phyloP scores from a whole-genome alignment of 2,113 vertebrate genomes.

The Ivindomyrus marchei region DNA sequence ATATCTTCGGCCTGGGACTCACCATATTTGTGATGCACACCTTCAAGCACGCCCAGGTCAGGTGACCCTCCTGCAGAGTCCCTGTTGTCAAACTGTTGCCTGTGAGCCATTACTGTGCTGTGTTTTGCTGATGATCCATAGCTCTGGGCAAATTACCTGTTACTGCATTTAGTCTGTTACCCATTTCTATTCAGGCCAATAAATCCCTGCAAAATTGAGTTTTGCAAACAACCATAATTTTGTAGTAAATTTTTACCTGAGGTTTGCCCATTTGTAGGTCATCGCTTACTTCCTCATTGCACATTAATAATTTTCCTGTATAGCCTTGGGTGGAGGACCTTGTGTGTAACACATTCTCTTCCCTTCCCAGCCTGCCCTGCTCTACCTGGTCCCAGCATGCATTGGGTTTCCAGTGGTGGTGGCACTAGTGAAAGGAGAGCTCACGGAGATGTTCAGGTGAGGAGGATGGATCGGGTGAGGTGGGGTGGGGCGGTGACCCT shows the following conservation, averaged over 20 bases:
- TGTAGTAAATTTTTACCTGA: not conserved
- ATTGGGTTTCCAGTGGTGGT: constrained; percentile 88
- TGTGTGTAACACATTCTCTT: not conserved
- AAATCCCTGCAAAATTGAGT: not conserved
- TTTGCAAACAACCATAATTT: too few relatives aligned
- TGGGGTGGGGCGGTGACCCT: not conserved
- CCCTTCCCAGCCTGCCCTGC: constrained; percentile 77
- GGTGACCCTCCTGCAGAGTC: constrained; percentile 11
- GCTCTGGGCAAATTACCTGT: not conserved
- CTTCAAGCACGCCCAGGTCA: constrained; percentile 96
- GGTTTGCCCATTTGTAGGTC: not conserved
- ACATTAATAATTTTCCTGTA: not conserved
- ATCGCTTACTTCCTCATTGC: not conserved
- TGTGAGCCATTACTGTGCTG: not conserved
- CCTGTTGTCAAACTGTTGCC: not conserved
- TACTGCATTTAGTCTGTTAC: not conserved
- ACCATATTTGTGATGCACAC: constrained; percentile 99
- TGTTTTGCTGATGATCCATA: not conserved
- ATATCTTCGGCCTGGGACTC: constrained; percentile 91
- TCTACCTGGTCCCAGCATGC: constrained; percentile 91
- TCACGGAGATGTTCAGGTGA: constrained; percentile 97
- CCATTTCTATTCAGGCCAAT: not conserved
- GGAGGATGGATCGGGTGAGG: not conserved
- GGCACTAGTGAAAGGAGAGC: constrained; percentile 86
- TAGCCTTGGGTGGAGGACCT: not conserved